These are phyloP conservation scores for Acronicta psi DNA, from an alignment of 2,888 invertebrate species.

Conservation along the genomic window DNA sequence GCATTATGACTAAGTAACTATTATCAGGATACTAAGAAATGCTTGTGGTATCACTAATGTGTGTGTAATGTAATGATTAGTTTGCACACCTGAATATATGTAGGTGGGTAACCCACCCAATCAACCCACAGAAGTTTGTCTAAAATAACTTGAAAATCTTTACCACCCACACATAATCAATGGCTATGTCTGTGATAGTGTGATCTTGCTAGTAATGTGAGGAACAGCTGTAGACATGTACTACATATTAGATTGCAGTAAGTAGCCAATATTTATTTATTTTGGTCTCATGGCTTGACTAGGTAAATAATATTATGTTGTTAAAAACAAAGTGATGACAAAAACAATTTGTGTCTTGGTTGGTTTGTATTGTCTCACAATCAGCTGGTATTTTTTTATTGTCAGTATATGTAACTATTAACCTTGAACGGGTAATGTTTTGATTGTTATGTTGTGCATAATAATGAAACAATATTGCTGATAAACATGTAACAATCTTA, in stretches of 20 bases:
- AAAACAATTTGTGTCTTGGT: background rate
- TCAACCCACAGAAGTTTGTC: constrained; percentile 49
- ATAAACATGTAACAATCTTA: background rate
- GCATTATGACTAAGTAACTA: constrained; percentile 4
- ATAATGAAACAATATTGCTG: background rate
- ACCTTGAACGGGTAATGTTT: background rate
- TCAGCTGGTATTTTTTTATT: constrained; percentile 13
- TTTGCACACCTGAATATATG: constrained; percentile 42
- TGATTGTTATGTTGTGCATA: background rate
- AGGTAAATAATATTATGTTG: no score
- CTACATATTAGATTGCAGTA: constrained; percentile 39
- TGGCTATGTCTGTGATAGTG: constrained; percentile 36
- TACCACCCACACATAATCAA: constrained; percentile 66
- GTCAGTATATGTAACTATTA: constrained; percentile 3
- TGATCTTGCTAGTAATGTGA: constrained; percentile 25
- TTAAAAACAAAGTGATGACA: no score
- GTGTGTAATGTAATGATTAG: constrained; percentile 16
- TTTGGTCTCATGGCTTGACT: background rate
- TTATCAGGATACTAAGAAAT: constrained; percentile 3
- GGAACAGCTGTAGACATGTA: constrained; percentile 41
- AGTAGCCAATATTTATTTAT: constrained; percentile 18
- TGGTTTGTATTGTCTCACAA: background rate
- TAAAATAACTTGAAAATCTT: constrained; percentile 53
- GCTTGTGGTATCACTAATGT: constrained; percentile 16
- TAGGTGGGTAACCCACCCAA: constrained; percentile 45